Base-by-base conservation (phyloP, 2,113 vertebrate species). In the Cyanistes caeruleus region DNA sequence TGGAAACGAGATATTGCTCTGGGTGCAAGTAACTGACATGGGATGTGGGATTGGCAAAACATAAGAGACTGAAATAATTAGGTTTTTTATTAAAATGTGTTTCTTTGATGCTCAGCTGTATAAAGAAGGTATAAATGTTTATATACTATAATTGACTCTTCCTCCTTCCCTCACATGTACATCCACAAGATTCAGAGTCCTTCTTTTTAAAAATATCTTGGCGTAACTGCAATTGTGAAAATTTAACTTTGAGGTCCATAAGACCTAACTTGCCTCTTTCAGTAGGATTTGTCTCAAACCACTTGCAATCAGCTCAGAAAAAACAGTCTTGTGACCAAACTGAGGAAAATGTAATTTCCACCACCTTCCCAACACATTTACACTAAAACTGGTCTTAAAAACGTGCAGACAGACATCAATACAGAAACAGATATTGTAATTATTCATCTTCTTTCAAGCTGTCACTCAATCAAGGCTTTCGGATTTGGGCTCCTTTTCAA, bases 1-100 rank as follows among this genome's bases (percentile, higher is more conserved):
- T 95, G 87, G 87, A 96, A 97, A 96, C 63, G 85, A 96, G 75
- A 92, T 91, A 95, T 89, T 97, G 87, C 70, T 96, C 86, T 96
- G 83, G 67, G 70, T 96, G 74, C 25, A 94, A 95, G 77, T n/a
- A 96, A 89, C 68, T 79, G 80, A 95, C 80, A 86, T 60, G 90
- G 70, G 85, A 96, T 93, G 39, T 41, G 18, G 49, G 60, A 92
- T 1, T 88, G 86, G 51, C 72, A 95, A 95, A 93, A 89, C 43
- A 35, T 67, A 55, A 94, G 76, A 96, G 63, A 81, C 30, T 76
- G 76, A 93, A 87, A 95, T 94, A 93, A 97, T 90, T 88, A 75
- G 28, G 0, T 62, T 93, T 95, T 95, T 73, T 78, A 96, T 95
- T 97, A 96, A 95, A 96, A 90, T 92, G 51, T 56, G 22, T 64